Conservation (phyloP, 2,113 vertebrate species). For the Siniperca chuatsi region DNA sequence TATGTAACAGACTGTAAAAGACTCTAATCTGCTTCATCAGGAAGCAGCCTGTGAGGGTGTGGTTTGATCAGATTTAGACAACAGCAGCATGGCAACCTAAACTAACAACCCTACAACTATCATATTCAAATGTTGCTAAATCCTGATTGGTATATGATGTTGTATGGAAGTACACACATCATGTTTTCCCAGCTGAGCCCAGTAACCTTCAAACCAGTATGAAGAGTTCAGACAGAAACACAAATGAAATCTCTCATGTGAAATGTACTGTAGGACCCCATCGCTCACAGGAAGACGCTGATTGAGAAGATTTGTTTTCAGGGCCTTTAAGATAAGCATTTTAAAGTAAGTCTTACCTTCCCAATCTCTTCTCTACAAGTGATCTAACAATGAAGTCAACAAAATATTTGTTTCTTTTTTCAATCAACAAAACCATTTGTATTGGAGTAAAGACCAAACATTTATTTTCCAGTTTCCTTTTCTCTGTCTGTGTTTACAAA, state of each 20-base stretch:
- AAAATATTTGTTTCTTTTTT: background rate
- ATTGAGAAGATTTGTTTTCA: background rate
- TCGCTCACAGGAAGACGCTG: background rate
- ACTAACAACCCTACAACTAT: background rate
- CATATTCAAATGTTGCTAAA: background rate
- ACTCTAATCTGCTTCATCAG: background rate
- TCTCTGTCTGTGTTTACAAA: background rate
- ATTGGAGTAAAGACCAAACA: background rate
- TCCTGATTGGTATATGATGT: background rate
- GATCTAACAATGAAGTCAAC: background rate
- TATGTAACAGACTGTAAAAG: background rate
- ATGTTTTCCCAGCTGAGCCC: background rate
- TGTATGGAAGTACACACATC: background rate
- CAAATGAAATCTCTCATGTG: slow-evolving; percentile 1
- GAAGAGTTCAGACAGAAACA: background rate
- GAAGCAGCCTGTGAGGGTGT: background rate
- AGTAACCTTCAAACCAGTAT: background rate
- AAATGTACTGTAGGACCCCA: too few species aligned
- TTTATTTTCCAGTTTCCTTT: background rate
- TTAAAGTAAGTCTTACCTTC: background rate
- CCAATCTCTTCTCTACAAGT: background rate
- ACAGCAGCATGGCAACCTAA: too few species aligned
- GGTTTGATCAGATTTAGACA: background rate
- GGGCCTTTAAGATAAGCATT: background rate
- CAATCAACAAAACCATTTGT: background rate